Conservation (phyloP, 2,888 invertebrate genomes). For the Hofmannophila pseudospretella region DNA sequence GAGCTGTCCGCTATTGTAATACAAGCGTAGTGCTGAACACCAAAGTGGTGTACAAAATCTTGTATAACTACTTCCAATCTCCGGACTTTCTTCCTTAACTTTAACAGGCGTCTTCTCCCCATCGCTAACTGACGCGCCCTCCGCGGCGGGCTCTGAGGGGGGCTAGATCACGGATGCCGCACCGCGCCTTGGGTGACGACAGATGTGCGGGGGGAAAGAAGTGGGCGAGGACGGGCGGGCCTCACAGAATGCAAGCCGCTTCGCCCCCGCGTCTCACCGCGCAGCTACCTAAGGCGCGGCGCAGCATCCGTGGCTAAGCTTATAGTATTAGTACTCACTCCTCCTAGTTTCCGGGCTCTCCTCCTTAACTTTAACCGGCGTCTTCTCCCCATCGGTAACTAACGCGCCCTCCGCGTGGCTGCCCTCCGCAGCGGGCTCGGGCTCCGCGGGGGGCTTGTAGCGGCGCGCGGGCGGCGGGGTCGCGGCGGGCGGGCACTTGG, state of each 20-base stretch:
- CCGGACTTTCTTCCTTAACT: constrained; percentile 35
- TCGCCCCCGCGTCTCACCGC: no score
- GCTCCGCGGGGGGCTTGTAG: constrained; percentile 36
- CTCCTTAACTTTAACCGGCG: constrained; percentile 18
- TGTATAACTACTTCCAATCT: constrained; percentile 60
- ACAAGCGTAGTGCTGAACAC: no score
- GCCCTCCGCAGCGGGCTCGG: constrained; percentile 59
- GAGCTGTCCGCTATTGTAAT: no score
- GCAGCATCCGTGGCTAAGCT: no score
- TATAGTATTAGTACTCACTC: no score
- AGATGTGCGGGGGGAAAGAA: constrained; percentile 45
- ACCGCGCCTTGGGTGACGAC: no score
- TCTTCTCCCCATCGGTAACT: constrained; percentile 26
- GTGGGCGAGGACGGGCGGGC: constrained; percentile 41
- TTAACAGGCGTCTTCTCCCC: constrained; percentile 18
- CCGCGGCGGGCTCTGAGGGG: constrained; percentile 32
- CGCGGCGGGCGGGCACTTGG: constrained; percentile 49
- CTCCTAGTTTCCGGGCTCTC: constrained; percentile 52
- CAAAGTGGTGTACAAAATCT: no score
- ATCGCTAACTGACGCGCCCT: constrained; percentile 44
- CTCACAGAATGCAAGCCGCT: no score
- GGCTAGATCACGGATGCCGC: no score
- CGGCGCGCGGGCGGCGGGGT: constrained; percentile 50
- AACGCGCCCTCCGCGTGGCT: constrained; percentile 57
- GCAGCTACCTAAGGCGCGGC: no score